A percentile compares a stretch with the other conserved stretches of the same genome.
Evolutionary conservation across 2,888 invertebrate species (phyloP).

Genomic region (Mayetiola destructor): DNA sequence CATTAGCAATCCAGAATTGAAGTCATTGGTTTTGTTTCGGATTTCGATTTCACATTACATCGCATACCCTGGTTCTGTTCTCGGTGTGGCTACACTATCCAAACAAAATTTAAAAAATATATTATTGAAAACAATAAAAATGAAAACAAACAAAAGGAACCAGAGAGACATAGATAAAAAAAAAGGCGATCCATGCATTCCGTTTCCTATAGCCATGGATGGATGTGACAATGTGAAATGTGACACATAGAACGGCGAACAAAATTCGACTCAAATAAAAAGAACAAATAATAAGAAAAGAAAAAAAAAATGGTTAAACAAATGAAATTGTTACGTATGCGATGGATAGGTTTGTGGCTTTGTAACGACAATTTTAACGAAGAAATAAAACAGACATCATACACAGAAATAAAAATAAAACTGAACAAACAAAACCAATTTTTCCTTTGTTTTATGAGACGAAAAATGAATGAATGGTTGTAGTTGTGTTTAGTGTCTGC

Average conservation of each 20-base stretch:
- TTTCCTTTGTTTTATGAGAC: too few species aligned
- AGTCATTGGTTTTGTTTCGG: too few species aligned
- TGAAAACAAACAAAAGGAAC: not conserved
- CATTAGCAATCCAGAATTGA: too few species aligned
- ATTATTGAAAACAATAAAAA: not conserved
- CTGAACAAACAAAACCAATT: constrained; percentile 5
- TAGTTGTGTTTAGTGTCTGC: not conserved
- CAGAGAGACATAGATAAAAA: too few species aligned
- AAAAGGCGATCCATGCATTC: too few species aligned
- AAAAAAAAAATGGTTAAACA: not conserved
- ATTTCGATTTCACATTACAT: too few species aligned
- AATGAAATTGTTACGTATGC: constrained; percentile 6
- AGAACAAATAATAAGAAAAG: not conserved
- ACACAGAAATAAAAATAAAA: not conserved
- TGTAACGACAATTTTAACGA: too few species aligned
- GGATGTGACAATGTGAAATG: not conserved
- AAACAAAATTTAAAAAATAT: not conserved
- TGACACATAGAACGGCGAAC: too few species aligned
- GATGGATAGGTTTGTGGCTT: too few species aligned
- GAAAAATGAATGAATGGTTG: too few species aligned
- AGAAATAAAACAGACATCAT: not conserved
- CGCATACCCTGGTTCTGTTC: too few species aligned
- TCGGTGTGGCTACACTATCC: not conserved
- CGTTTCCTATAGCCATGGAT: not conserved
- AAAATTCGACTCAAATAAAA: not conserved